Percentiles rank a stretch among this genome's conserved stretches.
These are phyloP conservation scores for Eulithis testata DNA, from an alignment of 2,888 invertebrate species.

Conservation along the genomic window DNA sequence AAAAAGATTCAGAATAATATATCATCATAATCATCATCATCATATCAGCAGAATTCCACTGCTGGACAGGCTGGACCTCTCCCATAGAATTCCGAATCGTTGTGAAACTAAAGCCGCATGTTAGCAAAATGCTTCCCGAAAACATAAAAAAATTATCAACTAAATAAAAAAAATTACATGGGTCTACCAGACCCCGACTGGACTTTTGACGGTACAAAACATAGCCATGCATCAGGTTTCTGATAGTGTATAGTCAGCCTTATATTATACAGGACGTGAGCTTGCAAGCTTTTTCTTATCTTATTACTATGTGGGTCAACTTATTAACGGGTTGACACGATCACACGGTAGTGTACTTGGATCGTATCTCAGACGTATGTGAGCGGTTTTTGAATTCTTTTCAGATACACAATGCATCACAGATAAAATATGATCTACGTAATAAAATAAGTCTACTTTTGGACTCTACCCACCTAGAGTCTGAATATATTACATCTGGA, in stretches of 20 bases:
- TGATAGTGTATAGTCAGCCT: neutral
- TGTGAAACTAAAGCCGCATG: too few species aligned
- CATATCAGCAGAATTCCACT: too few species aligned
- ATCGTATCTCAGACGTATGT: neutral
- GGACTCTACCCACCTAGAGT: slow-evolving; percentile 5
- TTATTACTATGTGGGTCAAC: slow-evolving; percentile 37
- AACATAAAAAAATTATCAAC: too few species aligned
- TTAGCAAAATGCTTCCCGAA: too few species aligned
- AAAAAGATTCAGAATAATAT: too few species aligned
- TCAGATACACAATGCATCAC: neutral
- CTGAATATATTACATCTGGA: too few species aligned
- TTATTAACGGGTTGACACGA: slow-evolving; percentile 23
- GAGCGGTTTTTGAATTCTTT: neutral
- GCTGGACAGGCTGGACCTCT: too few species aligned
- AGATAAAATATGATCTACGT: neutral
- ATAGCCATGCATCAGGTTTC: neutral
- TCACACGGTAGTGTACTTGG: neutral
- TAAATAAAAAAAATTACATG: too few species aligned
- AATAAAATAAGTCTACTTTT: slow-evolving; percentile 8
- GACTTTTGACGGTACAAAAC: neutral
- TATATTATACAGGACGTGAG: slow-evolving; percentile 22
- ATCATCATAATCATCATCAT: too few species aligned
- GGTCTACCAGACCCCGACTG: too few species aligned
- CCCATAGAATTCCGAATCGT: too few species aligned
- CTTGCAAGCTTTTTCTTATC: slow-evolving; percentile 30